phyloP scores from a whole-genome alignment of 2,888 invertebrate genomes.

The Luffia ferchaultella region DNA sequence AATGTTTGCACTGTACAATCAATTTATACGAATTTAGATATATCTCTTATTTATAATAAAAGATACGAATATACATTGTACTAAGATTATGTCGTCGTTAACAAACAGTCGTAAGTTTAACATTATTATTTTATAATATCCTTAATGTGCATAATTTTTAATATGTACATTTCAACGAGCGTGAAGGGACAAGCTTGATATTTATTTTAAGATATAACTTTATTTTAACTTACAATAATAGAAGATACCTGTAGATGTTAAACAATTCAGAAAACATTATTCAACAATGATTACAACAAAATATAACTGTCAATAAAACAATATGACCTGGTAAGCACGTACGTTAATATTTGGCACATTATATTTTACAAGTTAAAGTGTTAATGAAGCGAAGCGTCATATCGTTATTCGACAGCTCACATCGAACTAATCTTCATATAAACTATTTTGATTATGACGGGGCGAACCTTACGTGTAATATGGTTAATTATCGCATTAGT shows the following conservation, averaged over 20 bases:
- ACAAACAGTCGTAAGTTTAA: not conserved
- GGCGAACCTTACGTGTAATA: too few relatives aligned
- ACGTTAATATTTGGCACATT: too few relatives aligned
- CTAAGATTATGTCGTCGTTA: constrained; percentile 10
- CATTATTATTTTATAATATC: constrained; percentile 3
- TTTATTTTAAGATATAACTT: constrained; percentile 17
- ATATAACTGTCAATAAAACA: too few relatives aligned
- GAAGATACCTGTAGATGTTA: too few relatives aligned
- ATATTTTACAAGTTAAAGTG: too few relatives aligned
- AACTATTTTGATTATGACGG: not conserved
- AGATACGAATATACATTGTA: constrained; percentile 43
- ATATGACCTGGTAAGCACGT: too few relatives aligned
- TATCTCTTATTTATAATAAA: constrained; percentile 53
- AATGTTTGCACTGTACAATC: not conserved
- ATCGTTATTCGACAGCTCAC: not conserved
- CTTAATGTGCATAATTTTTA: constrained; percentile 40
- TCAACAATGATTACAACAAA: too few relatives aligned
- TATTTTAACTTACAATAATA: not conserved
- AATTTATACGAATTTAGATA: constrained; percentile 13
- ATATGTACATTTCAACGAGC: constrained; percentile 54
- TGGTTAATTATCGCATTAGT: too few relatives aligned
- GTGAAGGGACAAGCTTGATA: constrained; percentile 52
- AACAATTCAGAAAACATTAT: too few relatives aligned
- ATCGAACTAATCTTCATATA: not conserved
- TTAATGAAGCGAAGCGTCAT: not conserved